Percentiles rank a stretch among this genome's conserved stretches.
These are phyloP conservation scores for Cheirogaleus major DNA, from an alignment of 2,797 vertebrate genomes.

Conservation along the genomic window DNA sequence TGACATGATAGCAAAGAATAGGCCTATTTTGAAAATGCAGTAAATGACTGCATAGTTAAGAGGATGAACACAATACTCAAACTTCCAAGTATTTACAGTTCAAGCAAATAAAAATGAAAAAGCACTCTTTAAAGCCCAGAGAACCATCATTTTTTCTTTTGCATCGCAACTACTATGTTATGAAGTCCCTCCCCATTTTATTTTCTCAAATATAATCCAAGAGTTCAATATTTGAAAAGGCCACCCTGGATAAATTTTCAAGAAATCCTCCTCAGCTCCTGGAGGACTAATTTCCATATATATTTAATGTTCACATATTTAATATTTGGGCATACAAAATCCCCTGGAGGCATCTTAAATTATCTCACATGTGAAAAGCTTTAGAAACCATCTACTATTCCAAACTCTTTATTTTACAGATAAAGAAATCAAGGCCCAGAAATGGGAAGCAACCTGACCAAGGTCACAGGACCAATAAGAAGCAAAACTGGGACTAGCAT, in stretches of 20 bases:
- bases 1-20: not conserved
- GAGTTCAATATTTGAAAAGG: constrained; percentile 38
- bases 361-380: constrained; percentile 29
- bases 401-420: constrained; percentile 34
- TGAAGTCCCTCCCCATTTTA: constrained; percentile 24
- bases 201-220: constrained; percentile 52
- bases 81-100: constrained; percentile 47
- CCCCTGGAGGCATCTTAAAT: constrained; percentile 31
- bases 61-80: constrained; percentile 31
- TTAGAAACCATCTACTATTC: constrained; percentile 29
- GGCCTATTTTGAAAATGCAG: constrained; percentile 53
- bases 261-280: constrained; percentile 48
- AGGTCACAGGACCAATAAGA: constrained; percentile 64
- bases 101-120: constrained; percentile 54
- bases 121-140: not conserved
- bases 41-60: constrained; percentile 25
- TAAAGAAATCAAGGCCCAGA: constrained; percentile 47
- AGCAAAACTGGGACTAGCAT: not conserved
- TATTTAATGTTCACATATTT: constrained; percentile 36
- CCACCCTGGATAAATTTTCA: constrained; percentile 20
- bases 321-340: constrained; percentile 30
- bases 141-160: constrained; percentile 22
- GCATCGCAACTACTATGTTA: constrained; percentile 37
- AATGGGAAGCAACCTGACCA: constrained; percentile 51
- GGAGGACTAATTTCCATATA: constrained; percentile 1